Evolutionary conservation across 2,113 vertebrate species (phyloP).

Genomic region (Macrotis lagotis): DNA sequence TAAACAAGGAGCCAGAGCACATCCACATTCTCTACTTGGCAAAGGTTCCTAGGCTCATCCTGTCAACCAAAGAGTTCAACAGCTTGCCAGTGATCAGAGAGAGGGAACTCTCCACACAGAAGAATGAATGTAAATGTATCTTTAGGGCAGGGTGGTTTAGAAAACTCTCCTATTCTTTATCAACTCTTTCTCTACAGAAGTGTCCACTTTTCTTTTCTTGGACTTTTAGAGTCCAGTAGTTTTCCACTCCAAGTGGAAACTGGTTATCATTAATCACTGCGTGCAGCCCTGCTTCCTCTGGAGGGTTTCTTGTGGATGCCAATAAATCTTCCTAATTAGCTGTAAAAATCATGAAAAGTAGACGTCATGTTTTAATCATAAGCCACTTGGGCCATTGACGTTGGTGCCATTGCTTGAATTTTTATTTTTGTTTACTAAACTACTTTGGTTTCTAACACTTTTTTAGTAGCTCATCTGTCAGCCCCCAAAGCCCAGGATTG

Average conservation of each 20-base stretch:
- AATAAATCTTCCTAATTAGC: slow-evolving; percentile 74
- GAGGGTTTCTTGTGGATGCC: slow-evolving; percentile 54
- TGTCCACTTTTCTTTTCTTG: background rate
- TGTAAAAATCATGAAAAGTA: slow-evolving; percentile 68
- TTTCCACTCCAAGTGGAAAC: slow-evolving; percentile 60
- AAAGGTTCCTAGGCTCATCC: background rate
- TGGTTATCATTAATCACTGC: slow-evolving; percentile 62
- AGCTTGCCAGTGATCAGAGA: background rate
- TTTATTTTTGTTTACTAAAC: slow-evolving; percentile 66
- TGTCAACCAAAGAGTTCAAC: background rate
- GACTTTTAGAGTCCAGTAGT: slow-evolving; percentile 23
- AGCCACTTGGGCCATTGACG: slow-evolving; percentile 39
- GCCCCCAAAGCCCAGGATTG: slow-evolving; percentile 33
- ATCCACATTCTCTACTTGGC: background rate
- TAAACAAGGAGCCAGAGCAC: background rate
- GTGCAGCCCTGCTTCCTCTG: slow-evolving; percentile 49
- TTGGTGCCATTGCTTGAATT: slow-evolving; percentile 57
- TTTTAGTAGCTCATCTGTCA: slow-evolving; percentile 57
- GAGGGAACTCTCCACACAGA: background rate
- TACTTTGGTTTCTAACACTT: slow-evolving; percentile 65
- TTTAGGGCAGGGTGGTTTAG: background rate
- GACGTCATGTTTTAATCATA: slow-evolving; percentile 66
- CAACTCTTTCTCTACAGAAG: background rate
- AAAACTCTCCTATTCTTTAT: background rate
- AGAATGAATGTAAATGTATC: background rate